Conservation (phyloP, 2,888 invertebrate genomes). For the Sarcophaga caerulescens region DNA sequence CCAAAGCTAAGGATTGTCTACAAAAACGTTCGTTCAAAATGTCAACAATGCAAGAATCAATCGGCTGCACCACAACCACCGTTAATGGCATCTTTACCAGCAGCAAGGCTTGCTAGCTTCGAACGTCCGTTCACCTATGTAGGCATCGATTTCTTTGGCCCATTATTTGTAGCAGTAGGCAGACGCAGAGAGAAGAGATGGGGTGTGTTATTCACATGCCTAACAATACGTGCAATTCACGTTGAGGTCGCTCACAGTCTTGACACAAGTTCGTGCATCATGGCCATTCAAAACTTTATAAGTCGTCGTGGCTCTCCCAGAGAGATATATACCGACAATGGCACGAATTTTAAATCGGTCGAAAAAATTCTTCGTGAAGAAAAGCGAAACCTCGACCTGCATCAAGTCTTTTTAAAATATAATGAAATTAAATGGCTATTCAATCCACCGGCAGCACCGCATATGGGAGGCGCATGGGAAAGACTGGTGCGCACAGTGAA, state of each 20-base stretch:
- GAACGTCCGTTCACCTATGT: conserved; percentile 18
- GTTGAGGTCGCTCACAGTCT: no score
- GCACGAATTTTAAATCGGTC: no score
- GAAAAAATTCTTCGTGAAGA: no score
- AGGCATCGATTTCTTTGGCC: background rate
- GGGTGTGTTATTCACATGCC: background rate
- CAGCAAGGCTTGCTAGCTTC: conserved; percentile 54
- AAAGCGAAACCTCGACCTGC: background rate
- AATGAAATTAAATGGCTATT: conserved; percentile 64
- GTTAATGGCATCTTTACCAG: conserved; percentile 6
- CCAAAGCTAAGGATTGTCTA: no score
- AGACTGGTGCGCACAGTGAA: background rate
- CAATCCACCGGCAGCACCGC: conserved; percentile 38
- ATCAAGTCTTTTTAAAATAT: background rate
- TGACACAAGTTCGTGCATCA: no score
- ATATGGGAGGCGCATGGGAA: no score
- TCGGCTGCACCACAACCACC: conserved; percentile 18
- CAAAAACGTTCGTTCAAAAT: no score
- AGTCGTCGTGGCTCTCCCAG: no score
- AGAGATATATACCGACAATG: no score
- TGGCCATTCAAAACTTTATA: no score
- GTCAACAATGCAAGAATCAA: no score
- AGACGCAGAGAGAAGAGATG: background rate
- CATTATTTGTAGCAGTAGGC: background rate
- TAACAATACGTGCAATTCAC: no score